Conservation (phyloP, 2,797 vertebrate genomes). For the Mormyrus hasselquistii region DNA sequence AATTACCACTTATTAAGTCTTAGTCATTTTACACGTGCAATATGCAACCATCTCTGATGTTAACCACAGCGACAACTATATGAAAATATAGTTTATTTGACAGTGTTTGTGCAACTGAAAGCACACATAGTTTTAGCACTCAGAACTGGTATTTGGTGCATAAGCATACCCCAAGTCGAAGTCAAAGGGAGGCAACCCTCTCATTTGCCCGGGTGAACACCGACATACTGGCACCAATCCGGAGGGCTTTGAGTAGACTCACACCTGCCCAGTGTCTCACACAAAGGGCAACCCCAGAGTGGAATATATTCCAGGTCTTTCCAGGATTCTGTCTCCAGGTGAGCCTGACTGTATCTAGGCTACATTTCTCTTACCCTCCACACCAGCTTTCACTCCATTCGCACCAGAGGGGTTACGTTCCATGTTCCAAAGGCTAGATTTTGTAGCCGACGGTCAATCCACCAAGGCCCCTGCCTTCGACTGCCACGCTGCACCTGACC, state of each 20-base stretch:
- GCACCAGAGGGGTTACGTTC: neutral
- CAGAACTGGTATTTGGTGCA: neutral
- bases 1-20: neutral
- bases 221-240: neutral
- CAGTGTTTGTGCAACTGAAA: neutral
- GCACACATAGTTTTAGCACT: neutral
- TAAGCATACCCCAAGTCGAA: neutral
- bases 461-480: neutral
- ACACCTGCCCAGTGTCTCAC: neutral
- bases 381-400: neutral
- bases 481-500: neutral
- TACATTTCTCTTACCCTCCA: neutral
- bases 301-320: neutral
- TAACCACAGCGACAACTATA: too few relatives aligned
- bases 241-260: neutral
- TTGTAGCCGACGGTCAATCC: neutral
- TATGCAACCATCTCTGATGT: neutral
- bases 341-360: neutral
- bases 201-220: neutral
- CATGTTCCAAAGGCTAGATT: neutral
- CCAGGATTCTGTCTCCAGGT: neutral
- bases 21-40: neutral
- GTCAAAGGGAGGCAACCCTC: neutral
- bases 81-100: neutral
- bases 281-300: neutral